These are phyloP conservation scores for Alethe castanea DNA, from an alignment of 2,113 vertebrate species.

Conservation along the genomic window DNA sequence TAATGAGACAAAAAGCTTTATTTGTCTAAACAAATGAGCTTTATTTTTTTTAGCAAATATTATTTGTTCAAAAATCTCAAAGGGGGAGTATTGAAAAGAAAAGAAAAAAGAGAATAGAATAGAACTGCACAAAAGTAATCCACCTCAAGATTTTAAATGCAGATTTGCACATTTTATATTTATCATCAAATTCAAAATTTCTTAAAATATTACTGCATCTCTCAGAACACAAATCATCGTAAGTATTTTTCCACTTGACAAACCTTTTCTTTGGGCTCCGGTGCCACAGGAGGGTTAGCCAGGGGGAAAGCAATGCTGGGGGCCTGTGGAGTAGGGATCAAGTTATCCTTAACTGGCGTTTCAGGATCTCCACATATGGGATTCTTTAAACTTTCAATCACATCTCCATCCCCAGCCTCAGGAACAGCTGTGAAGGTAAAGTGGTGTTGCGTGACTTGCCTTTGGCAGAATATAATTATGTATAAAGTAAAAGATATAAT, in stretches of 20 bases:
- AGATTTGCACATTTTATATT: background rate
- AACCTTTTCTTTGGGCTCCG: conserved; percentile 78
- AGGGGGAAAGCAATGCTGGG: conserved; percentile 87
- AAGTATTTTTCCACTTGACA: background rate
- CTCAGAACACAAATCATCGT: background rate
- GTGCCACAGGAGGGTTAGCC: conserved; percentile 82
- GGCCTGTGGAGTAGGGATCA: conserved; percentile 82
- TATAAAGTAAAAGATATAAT: background rate
- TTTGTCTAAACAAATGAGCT: background rate
- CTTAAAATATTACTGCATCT: background rate
- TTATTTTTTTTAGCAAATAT: background rate
- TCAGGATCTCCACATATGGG: conserved; percentile 41
- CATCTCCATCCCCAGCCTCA: conserved; percentile 70
- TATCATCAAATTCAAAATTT: background rate
- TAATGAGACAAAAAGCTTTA: background rate
- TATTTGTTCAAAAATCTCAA: background rate
- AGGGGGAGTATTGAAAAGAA: background rate
- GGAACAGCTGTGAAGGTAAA: conserved; percentile 72
- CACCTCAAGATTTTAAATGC: background rate
- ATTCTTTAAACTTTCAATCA: conserved; percentile 24
- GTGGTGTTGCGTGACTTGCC: background rate
- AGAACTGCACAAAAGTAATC: background rate
- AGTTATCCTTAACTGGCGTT: conserved; percentile 18
- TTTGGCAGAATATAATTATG: background rate
- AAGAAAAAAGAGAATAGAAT: background rate